Evolutionary conservation across 2,888 invertebrate species (phyloP).

Genomic region (Trachelus iudaicus): DNA sequence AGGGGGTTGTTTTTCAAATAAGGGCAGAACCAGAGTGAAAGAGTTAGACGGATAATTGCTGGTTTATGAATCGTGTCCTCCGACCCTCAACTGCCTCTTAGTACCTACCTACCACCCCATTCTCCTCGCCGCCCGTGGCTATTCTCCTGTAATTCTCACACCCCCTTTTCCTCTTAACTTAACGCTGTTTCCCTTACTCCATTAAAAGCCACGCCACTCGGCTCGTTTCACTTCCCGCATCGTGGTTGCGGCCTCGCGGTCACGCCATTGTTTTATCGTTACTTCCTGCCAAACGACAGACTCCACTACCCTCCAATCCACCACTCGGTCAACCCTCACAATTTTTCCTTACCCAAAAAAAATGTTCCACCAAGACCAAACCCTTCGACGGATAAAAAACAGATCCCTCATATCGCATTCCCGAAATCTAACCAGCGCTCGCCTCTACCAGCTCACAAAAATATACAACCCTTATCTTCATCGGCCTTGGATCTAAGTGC

Average conservation of each 20-base stretch:
- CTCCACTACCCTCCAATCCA: neutral
- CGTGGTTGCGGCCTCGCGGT: conserved; percentile 47
- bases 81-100: conserved; percentile 24
- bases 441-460: neutral
- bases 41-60: conserved; percentile 55
- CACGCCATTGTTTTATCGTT: neutral
- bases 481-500: neutral
- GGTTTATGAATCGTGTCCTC: conserved; percentile 63
- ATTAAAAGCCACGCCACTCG: conserved; percentile 61
- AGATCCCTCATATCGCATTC: neutral
- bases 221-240: conserved; percentile 61
- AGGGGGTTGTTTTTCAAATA: neutral
- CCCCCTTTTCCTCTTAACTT: conserved; percentile 51
- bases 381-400: neutral
- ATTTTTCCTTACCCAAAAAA: neutral
- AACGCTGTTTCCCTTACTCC: conserved; percentile 60
- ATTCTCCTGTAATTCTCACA: conserved; percentile 58
- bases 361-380: neutral
- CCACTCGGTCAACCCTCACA: neutral
- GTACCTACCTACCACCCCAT: conserved; percentile 22
- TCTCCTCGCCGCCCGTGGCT: conserved; percentile 40
- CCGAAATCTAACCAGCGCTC: neutral
- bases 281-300: neutral
- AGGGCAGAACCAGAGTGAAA: neutral
- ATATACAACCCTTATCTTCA: neutral